phyloP scores from a whole-genome alignment of 2,797 vertebrate genomes.

The Xenopus petersii region DNA sequence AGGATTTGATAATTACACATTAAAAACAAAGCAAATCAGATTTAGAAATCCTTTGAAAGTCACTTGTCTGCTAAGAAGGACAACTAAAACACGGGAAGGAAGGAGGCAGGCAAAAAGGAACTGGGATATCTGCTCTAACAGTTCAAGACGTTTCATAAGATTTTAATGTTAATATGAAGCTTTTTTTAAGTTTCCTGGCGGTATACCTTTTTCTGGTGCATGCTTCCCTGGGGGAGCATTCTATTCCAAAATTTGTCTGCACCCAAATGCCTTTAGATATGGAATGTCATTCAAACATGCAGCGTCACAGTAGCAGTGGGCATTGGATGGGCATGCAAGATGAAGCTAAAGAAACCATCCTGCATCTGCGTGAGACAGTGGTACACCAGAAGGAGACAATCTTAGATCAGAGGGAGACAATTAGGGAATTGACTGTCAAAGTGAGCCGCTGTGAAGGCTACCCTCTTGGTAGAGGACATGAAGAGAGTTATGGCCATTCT shows the following conservation, averaged over 20 bases:
- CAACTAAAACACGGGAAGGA: slow-evolving; percentile 13
- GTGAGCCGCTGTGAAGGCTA: slow-evolving; percentile 75
- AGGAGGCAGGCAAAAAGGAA: slow-evolving; percentile 8
- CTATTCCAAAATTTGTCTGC: slow-evolving; percentile 75
- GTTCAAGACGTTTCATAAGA: neutral
- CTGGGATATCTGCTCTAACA: neutral
- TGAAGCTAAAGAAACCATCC: slow-evolving; percentile 76
- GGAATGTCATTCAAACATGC: slow-evolving; percentile 66
- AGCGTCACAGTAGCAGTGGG: slow-evolving; percentile 44
- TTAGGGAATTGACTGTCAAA: slow-evolving; percentile 77
- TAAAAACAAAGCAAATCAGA: slow-evolving; percentile 35
- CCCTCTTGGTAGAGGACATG: slow-evolving; percentile 38
- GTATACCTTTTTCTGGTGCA: slow-evolving; percentile 28
- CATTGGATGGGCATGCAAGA: slow-evolving; percentile 74
- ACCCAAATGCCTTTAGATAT: slow-evolving; percentile 70
- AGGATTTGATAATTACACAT: slow-evolving; percentile 41
- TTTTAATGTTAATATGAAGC: slow-evolving; percentile 27
- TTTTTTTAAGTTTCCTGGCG: slow-evolving; percentile 9
- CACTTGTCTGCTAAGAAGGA: slow-evolving; percentile 42
- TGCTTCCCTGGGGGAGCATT: slow-evolving; percentile 32
- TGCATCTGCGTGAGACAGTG: slow-evolving; percentile 77
- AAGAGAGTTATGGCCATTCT: slow-evolving; percentile 48
- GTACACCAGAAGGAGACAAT: slow-evolving; percentile 80
- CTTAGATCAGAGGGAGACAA: slow-evolving; percentile 77
- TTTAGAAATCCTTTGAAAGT: slow-evolving; percentile 46